Evolutionary conservation across 2,888 invertebrate species (phyloP).

Genomic region (Drosophila mimetica): DNA sequence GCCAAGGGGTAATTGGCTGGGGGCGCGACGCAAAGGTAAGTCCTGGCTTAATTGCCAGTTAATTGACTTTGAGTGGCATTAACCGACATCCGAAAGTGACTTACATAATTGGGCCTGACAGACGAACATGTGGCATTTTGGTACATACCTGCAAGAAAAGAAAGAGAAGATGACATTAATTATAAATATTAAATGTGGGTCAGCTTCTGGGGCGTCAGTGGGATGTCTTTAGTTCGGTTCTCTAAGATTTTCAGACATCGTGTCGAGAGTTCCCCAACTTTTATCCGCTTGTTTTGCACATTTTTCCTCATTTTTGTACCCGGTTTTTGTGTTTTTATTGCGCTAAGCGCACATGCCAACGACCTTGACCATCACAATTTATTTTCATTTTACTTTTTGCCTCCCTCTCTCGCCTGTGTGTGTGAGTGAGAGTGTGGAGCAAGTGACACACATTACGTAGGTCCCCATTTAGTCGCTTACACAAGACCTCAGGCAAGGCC

Average conservation of each 20-base stretch:
- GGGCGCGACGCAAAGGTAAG: constrained; percentile 8
- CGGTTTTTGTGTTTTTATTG: constrained; percentile 52
- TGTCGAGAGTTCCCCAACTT: constrained; percentile 28
- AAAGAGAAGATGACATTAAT: constrained; percentile 15
- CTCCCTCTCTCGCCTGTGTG: constrained; percentile 16
- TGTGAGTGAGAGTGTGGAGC: constrained; percentile 28
- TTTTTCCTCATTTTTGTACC: constrained; percentile 37
- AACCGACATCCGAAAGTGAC: constrained; percentile 30
- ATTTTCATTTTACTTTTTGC: constrained; percentile 75
- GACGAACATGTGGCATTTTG: constrained; percentile 10
- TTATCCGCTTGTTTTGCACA: constrained; percentile 53
- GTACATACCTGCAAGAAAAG: constrained; percentile 49
- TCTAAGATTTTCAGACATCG: constrained; percentile 26
- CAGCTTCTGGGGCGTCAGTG: constrained; percentile 12
- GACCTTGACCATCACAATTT: constrained; percentile 83
- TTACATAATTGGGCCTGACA: constrained; percentile 43
- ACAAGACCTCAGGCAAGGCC: constrained; percentile 53
- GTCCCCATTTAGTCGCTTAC: constrained; percentile 53
- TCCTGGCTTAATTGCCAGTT: constrained; percentile 40
- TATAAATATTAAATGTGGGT: constrained; percentile 25
- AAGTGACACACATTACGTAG: constrained; percentile 61
- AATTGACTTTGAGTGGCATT: constrained; percentile 53
- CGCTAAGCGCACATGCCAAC: constrained; percentile 78
- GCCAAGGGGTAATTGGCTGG: constrained; percentile 20
- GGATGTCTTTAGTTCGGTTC: background rate